Evolutionary conservation across 2,797 vertebrate genomes (phyloP), one percentile per base, ranked within the genome.

Genomic region (Melanogrammus aeglefinus): DNA sequence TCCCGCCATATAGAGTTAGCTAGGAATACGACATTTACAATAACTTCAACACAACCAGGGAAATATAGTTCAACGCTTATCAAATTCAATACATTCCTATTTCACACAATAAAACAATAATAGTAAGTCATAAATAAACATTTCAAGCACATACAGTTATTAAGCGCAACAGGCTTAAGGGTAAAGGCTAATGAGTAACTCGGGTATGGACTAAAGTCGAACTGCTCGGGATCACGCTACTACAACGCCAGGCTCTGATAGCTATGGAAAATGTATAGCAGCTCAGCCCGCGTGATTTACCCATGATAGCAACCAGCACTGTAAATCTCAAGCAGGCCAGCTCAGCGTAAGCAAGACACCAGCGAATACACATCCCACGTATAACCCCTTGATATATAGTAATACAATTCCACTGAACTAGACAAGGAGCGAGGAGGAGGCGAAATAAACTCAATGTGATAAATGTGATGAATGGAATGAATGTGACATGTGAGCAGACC

Each of bases 181-280:
- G 16, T 18, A 8, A 21, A 18, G 51, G 83, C 77, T 85, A 76
- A 76, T 83, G 86, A 82, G 86, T 90, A 88, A 90, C 86, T 77
- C 77, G 88, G 80, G 83, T 88, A 84, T 71, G 69, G 83, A 39
- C 66, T 70, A 39, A 24, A 84, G 78, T 74, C 72, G 78, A 89
- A 87, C 87, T 89, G 79, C 70, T 72, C 83, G 36, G 79, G 39
- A 63, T 3, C 10, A 75, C 33, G 51, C 29, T 27, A 29, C 70
- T 77, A 77, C 70, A 18, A 79, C 74, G 44, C 47, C 75, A 77
- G 66, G 72, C 73, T 36, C 75, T 39, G 39, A 39, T 29, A 14
- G 66, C 66, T 29, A 21, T 70, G 18, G 66, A 44, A 44, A 44
- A 44, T 27, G 10, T 51, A 75, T 41, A 47, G 39, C 33, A 77